Conservation (phyloP, 2,113 vertebrate species). For the Silurus asotus region DNA sequence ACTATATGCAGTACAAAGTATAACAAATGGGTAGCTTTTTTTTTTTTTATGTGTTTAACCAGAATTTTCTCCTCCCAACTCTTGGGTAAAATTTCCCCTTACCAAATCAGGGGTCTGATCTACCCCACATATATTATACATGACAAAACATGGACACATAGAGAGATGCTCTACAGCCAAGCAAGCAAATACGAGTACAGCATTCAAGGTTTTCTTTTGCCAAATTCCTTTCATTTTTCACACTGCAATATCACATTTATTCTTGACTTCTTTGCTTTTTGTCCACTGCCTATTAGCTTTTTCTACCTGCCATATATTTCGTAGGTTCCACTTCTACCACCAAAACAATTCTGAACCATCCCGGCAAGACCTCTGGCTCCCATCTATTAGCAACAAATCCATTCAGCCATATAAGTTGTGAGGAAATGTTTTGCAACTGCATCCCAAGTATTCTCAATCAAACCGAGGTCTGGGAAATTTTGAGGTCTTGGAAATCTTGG, state of each 20-base stretch:
- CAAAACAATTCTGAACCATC: too few species aligned
- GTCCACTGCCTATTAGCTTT: background rate
- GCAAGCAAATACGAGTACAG: background rate
- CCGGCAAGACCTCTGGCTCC: too few species aligned
- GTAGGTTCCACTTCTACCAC: too few species aligned
- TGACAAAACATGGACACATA: background rate
- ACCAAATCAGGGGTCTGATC: background rate
- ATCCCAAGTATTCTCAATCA: too few species aligned
- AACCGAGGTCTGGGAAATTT: too few species aligned
- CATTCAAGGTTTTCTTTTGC: background rate
- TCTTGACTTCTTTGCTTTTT: background rate
- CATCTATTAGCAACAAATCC: too few species aligned
- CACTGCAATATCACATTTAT: background rate
- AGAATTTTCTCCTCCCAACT: background rate
- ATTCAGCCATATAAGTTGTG: too few species aligned
- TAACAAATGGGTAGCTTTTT: background rate
- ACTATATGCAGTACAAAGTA: slow-evolving; percentile 2
- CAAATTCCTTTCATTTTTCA: background rate
- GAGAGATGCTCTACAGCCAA: background rate
- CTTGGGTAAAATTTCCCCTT: background rate
- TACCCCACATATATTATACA: background rate
- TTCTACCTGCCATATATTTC: too few species aligned
- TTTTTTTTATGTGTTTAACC: background rate
- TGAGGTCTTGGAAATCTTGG: too few species aligned
- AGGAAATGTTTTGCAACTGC: too few species aligned